Percentiles rank a stretch among this genome's conserved stretches.
These are phyloP conservation scores for Caenorhabditis panamensis DNA, from an alignment of 2,888 invertebrate genomes.

Conservation along the genomic window DNA sequence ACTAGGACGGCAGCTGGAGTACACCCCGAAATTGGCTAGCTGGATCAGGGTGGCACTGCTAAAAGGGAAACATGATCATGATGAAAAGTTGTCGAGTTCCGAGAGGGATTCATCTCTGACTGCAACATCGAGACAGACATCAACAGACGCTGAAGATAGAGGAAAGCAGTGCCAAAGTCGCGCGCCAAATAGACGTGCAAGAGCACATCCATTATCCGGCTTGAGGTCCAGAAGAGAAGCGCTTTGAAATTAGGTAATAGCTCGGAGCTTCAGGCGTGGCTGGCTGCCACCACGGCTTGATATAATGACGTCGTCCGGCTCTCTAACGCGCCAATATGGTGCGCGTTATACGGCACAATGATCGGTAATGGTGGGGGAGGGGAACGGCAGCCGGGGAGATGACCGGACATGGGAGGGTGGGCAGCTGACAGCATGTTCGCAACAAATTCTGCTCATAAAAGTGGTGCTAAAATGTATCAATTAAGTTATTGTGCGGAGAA, in stretches of 20 bases:
- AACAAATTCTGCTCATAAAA: constrained; percentile 61
- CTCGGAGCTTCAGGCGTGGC: constrained; percentile 20
- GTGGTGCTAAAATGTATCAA: constrained; percentile 64
- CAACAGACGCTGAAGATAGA: constrained; percentile 4
- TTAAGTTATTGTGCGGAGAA: constrained; percentile 46
- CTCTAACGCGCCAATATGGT: constrained; percentile 60
- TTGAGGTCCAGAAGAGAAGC: constrained; percentile 37
- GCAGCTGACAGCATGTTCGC: constrained; percentile 64
- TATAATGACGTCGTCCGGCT: constrained; percentile 44
- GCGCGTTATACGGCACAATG: constrained; percentile 34
- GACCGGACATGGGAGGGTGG: constrained; percentile 2
- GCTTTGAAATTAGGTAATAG: constrained; percentile 59
- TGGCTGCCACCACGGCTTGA: constrained; percentile 53
- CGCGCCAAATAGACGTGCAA: constrained; percentile 16
- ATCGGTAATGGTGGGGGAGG: constrained; percentile 49
- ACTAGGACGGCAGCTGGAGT: too few species aligned
- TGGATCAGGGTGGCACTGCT: too few species aligned
- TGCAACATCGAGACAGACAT: too few species aligned
- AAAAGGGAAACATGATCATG: background rate
- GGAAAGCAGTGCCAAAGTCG: background rate
- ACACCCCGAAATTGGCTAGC: too few species aligned
- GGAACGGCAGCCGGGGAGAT: too few species aligned
- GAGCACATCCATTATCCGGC: constrained; percentile 58
- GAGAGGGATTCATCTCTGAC: too few species aligned
- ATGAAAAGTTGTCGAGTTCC: too few species aligned